Evolutionary conservation across 2,113 vertebrate species (phyloP), one percentile per base, ranked within the genome.

Genomic region (Rhagologus leucostigma): DNA sequence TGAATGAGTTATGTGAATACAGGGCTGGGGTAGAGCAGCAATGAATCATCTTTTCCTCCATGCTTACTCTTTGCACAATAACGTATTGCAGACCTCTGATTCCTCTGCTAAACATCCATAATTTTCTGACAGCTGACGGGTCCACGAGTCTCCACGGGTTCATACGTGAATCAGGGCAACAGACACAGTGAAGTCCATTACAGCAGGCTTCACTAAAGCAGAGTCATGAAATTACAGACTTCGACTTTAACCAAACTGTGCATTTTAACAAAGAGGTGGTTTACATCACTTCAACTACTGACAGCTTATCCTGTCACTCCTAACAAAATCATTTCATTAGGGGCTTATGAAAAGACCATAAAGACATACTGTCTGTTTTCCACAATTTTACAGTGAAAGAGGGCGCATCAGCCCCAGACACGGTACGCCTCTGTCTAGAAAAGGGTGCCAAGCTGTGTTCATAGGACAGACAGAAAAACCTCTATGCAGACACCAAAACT

Each of bases 391-490:
- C 63, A 79, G 35, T 15, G 13, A 52, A 87, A 63, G 33, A 57
- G 7, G 8, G 6, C 27, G 73, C 22, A 44, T 56, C 32, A 42
- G 4, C 6, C 20, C 26, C 27, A 50, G 4, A 47, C 3, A 1
- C 16, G 8, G 7, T 0, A 1, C 0, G 4, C 18, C 26, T 67
- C 37, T 13, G 5, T 13, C 16, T 0, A 2, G 15, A 74, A 52
- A 16, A 85, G 19, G 1, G 10, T 41, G 15, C 55, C 42, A 47
- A 62, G 7, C 37, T 65, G 9, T 9, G 4, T 27, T 42, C 4
- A 3, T 41, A 60, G 33, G 39, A 10, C 41, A 55, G 57, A 53
- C 44, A 52, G 50, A 56, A 73, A 56, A 81, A 17, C 15, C 26
- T 15, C 35, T 37, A 2, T 1, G 1, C 10, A 52, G 41, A 46